Conservation (phyloP, 2,888 invertebrate species). For the Brachypalpus laphriformis region DNA sequence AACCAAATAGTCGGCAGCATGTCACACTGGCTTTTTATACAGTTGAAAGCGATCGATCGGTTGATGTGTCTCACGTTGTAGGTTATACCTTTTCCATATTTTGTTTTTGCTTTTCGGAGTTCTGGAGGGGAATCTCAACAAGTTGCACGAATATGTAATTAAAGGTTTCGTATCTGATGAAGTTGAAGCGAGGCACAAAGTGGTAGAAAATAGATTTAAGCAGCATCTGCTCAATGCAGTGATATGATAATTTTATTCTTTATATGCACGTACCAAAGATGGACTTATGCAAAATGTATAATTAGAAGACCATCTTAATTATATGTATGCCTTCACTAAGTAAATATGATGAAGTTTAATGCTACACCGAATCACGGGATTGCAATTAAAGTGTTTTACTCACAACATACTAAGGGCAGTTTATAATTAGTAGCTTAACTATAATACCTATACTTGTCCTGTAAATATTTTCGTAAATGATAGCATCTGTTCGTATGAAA, state of each 20-base stretch:
- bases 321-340: too few species aligned
- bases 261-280: slow-evolving; percentile 37
- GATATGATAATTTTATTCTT: slow-evolving; percentile 52
- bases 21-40: slow-evolving; percentile 42
- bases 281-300: neutral
- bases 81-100: slow-evolving; percentile 45
- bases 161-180: slow-evolving; percentile 51
- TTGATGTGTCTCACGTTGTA: slow-evolving; percentile 57
- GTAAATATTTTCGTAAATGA: too few species aligned
- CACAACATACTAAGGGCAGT: too few species aligned
- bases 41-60: slow-evolving; percentile 47
- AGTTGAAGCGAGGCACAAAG: slow-evolving; percentile 39
- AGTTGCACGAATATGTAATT: slow-evolving; percentile 65
- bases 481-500: too few species aligned
- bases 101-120: slow-evolving; percentile 16
- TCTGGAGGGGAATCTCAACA: slow-evolving; percentile 49
- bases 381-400: too few species aligned
- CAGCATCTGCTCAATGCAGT: neutral
- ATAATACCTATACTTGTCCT: too few species aligned
- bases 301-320: neutral
- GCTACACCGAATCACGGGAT: too few species aligned
- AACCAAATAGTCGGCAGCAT: slow-evolving; percentile 51
- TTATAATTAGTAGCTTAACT: too few species aligned
- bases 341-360: neutral
- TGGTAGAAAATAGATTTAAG: slow-evolving; percentile 13